These are phyloP conservation scores for Neosilurus mollespiculum DNA, from an alignment of 2,797 vertebrate genomes.

Conservation along the genomic window DNA sequence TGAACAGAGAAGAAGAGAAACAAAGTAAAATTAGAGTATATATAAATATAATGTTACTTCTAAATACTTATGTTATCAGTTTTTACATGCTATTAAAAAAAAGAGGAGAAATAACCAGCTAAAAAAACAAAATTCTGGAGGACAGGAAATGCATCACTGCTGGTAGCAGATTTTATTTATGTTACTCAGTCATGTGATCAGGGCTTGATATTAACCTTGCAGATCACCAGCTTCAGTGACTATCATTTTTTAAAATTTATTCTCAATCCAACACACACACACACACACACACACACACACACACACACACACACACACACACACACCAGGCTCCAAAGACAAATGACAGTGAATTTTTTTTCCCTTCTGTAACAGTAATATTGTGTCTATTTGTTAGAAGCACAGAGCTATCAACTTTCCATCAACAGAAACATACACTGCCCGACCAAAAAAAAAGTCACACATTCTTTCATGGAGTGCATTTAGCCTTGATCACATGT, in stretches of 20 bases:
- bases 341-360: too few relatives aligned
- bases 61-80: background rate
- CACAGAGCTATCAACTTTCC: background rate
- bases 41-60: constrained; percentile 1
- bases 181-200: background rate
- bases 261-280: background rate
- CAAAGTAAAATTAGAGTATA: background rate
- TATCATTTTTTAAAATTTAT: background rate
- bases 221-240: background rate
- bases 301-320: background rate
- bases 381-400: background rate
- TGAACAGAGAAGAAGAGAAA: constrained; percentile 3
- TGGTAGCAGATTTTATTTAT: background rate
- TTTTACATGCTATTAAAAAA: constrained; percentile 15
- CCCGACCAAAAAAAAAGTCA: too few relatives aligned
- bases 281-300: background rate
- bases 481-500: too few relatives aligned
- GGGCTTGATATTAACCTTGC: background rate
- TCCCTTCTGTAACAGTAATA: background rate
- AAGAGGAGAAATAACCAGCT: background rate
- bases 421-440: background rate
- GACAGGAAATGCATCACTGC: background rate
- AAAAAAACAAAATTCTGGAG: background rate
- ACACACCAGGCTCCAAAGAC: too few relatives aligned
- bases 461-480: too few relatives aligned